Conservation (phyloP, 2,888 invertebrate species). For the Microctonus hyperodae region DNA sequence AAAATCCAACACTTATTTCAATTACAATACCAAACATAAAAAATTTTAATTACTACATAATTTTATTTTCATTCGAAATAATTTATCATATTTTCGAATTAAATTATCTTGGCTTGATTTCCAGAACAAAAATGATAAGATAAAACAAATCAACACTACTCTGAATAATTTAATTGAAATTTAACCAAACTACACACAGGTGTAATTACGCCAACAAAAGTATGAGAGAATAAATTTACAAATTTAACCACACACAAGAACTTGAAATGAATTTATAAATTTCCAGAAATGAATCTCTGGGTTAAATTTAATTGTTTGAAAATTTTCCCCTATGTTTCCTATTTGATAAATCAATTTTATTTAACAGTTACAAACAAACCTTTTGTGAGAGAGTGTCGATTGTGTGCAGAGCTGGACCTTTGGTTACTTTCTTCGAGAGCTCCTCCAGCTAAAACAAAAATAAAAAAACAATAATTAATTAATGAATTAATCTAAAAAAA, state of each 20-base stretch:
- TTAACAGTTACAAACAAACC: constrained; percentile 48
- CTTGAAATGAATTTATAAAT: background rate
- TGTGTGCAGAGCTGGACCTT: constrained; percentile 62
- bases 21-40: background rate
- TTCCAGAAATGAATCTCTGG: background rate
- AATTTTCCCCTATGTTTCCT: background rate
- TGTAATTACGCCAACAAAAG: background rate
- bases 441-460: constrained; percentile 61
- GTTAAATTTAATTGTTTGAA: background rate
- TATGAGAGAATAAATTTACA: background rate
- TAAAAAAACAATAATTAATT: background rate
- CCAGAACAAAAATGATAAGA: background rate
- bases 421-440: constrained; percentile 64
- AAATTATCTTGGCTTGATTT: constrained; percentile 9
- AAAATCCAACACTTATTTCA: too few relatives aligned
- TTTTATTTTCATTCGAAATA: background rate
- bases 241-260: background rate
- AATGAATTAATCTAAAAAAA: background rate
- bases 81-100: background rate
- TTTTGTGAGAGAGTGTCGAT: constrained; percentile 62
- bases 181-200: background rate
- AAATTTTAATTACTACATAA: background rate
- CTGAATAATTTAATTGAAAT: background rate
- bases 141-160: background rate
- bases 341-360: background rate